These are phyloP conservation scores for Matsumurasca onukii DNA, from an alignment of 1,140 invertebrate species.

Conservation along the genomic window DNA sequence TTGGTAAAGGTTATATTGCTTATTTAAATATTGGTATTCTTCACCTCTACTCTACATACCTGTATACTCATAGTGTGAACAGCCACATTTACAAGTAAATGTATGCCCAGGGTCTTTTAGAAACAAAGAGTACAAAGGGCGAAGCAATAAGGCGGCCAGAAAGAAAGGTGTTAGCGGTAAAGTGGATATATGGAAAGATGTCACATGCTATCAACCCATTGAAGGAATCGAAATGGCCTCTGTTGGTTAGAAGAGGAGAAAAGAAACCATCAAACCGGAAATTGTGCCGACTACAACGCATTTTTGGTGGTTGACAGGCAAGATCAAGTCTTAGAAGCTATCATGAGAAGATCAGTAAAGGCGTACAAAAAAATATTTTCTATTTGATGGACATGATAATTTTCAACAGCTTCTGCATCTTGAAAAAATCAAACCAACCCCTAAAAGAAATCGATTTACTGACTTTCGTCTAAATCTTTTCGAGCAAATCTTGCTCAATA, in stretches of 20 bases:
- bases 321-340: neutral
- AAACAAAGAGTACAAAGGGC: neutral
- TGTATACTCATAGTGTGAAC: neutral
- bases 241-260: neutral
- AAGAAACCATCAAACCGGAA: neutral
- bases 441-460: neutral
- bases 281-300: neutral
- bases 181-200: neutral
- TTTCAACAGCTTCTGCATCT: neutral
- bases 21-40: neutral
- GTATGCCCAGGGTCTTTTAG: neutral
- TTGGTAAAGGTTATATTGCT: neutral
- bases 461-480: neutral
- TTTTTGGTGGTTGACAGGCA: neutral
- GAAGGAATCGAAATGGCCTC: neutral
- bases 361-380: conserved; percentile 1
- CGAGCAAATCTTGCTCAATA: neutral
- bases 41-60: neutral
- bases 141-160: neutral
- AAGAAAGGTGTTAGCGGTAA: neutral
- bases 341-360: neutral
- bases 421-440: neutral
- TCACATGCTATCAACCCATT: neutral
- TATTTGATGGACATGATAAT: neutral
- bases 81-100: neutral